These are phyloP conservation scores for Pterobdella sp. DNA, from an alignment of 2,888 invertebrate species.

Conservation along the genomic window DNA sequence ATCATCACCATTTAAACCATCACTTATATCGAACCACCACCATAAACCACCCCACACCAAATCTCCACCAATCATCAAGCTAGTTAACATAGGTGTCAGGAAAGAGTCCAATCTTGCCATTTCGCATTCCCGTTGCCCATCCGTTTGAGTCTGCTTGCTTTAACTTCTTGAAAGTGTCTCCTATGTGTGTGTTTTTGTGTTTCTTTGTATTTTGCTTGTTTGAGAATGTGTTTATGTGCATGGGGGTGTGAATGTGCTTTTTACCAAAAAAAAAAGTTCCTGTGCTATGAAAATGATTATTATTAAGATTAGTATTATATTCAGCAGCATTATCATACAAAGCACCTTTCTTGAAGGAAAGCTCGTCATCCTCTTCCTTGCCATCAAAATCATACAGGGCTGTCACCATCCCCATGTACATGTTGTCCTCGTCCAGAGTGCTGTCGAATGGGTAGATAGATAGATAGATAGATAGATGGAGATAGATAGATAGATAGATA, in stretches of 20 bases:
- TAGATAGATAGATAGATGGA: no score
- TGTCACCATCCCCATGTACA: background rate
- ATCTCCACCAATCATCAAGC: background rate
- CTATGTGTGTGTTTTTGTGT: slow-evolving; percentile 54
- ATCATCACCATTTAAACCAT: background rate
- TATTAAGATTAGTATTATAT: no score
- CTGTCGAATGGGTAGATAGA: no score
- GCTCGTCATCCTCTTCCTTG: slow-evolving; percentile 17
- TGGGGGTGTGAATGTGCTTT: no score
- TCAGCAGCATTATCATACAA: no score
- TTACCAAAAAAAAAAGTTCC: no score
- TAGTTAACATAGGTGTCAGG: slow-evolving; percentile 60
- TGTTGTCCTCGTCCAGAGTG: slow-evolving; percentile 24
- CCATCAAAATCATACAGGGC: slow-evolving; percentile 24
- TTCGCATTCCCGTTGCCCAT: slow-evolving; percentile 96
- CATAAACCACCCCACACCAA: background rate
- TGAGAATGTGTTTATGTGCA: no score
- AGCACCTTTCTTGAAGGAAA: slow-evolving; percentile 26
- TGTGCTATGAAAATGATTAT: no score
- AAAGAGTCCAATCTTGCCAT: slow-evolving; percentile 86
- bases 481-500: no score
- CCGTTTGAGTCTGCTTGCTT: slow-evolving; percentile 98
- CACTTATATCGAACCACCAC: background rate
- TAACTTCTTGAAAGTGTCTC: slow-evolving; percentile 88
- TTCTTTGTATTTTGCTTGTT: background rate